A percentile compares a stretch with the other conserved stretches of the same genome.
Evolutionary conservation across 2,797 vertebrate species (phyloP).

Genomic region (Petrocephalus sullivani): DNA sequence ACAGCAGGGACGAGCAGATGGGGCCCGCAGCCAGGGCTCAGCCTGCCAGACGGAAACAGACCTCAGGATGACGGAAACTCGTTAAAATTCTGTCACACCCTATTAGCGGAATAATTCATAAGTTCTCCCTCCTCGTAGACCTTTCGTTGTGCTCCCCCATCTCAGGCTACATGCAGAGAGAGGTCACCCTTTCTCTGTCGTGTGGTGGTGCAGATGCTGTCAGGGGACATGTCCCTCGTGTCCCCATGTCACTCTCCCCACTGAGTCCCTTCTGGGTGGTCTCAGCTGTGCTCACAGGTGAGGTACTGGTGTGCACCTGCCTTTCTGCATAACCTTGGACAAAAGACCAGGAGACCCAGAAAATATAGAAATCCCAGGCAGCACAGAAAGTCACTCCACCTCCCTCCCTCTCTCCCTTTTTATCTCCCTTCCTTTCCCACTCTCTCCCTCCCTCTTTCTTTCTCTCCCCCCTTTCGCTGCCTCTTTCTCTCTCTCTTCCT

Average conservation of each 20-base stretch:
- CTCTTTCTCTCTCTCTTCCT: not conserved
- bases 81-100: not conserved
- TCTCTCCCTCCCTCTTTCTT: not conserved
- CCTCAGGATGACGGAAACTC: too few relatives aligned
- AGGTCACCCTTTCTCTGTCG: conserved; percentile 3
- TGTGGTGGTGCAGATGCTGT: not conserved
- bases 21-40: not conserved
- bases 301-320: not conserved
- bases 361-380: not conserved
- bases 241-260: not conserved
- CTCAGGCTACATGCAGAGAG: not conserved
- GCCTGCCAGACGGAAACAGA: not conserved
- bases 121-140: not conserved
- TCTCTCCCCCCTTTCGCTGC: conserved; percentile 16
- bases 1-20: not conserved
- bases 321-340: not conserved
- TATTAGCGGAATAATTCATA: conserved; percentile 1
- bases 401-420: conserved; percentile 28
- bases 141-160: not conserved
- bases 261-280: not conserved
- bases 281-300: not conserved
- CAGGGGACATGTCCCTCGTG: not conserved
- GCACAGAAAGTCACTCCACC: not conserved
- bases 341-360: not conserved
- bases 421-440: not conserved